Evolutionary conservation across 2,797 vertebrate genomes (phyloP).

Genomic region (Poeciliopsis turneri): DNA sequence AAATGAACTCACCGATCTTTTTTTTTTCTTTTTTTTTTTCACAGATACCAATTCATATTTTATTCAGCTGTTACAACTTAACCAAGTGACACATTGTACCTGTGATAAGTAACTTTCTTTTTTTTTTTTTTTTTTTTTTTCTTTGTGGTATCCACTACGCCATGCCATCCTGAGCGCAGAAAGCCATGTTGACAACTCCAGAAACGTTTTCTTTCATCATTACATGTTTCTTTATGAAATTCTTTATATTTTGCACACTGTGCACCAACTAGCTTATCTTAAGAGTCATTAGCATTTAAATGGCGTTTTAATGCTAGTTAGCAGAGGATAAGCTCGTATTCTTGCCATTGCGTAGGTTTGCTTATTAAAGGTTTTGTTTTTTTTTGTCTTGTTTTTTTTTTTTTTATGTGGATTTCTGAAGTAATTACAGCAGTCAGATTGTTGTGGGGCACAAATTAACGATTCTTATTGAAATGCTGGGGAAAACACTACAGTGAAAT

Average conservation of each 20-base stretch:
- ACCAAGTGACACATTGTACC: background rate
- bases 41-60: background rate
- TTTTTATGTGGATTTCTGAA: conserved; percentile 16
- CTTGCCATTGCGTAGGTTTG: conserved; percentile 6
- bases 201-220: background rate
- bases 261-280: conserved; percentile 6
- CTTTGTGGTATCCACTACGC: background rate
- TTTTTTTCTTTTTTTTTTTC: background rate
- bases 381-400: background rate
- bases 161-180: background rate
- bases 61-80: background rate
- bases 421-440: conserved; percentile 20
- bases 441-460: conserved; percentile 1
- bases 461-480: background rate
- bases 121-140: background rate
- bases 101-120: background rate
- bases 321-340: conserved; percentile 22
- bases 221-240: background rate
- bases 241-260: background rate
- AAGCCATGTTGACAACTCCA: background rate
- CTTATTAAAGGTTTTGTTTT: conserved; percentile 3
- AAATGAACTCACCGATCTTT: background rate
- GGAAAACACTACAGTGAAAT: conserved; percentile 4
- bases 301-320: conserved; percentile 20
- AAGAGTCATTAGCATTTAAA: conserved; percentile 26